A percentile compares a stretch with the other conserved stretches of the same genome.
Conservation (phyloP, 2,797 vertebrate species). For the Synanceia verrucosa region DNA sequence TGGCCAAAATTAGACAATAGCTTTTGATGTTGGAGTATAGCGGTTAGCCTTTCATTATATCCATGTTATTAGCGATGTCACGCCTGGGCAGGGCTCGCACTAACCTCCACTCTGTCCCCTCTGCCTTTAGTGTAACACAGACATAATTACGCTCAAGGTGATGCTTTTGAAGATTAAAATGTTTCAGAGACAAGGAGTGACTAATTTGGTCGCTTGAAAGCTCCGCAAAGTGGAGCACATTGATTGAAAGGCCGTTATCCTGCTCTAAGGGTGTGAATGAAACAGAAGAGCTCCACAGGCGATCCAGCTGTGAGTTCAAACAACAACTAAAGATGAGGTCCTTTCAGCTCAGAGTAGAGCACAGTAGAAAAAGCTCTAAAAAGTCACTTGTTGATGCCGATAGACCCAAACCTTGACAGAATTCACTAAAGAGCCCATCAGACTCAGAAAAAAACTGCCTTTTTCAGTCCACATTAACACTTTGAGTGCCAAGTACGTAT, state of each 20-base stretch:
- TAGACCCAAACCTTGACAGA: neutral
- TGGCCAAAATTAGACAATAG: constrained; percentile 75
- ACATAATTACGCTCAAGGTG: constrained; percentile 66
- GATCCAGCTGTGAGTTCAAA: constrained; percentile 45
- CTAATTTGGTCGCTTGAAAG: constrained; percentile 60
- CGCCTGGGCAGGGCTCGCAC: constrained; percentile 43
- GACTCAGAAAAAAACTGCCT: neutral
- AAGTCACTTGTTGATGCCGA: neutral
- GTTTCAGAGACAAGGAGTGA: constrained; percentile 58
- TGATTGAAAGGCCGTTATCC: constrained; percentile 62
- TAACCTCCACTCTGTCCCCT: constrained; percentile 41
- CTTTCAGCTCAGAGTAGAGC: constrained; percentile 12
- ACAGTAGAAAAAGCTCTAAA: neutral
- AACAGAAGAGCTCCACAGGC: constrained; percentile 28
- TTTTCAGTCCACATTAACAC: neutral
- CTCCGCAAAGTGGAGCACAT: constrained; percentile 44
- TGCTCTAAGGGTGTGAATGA: constrained; percentile 44
- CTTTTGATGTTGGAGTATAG: constrained; percentile 70
- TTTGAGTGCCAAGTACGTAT: too few relatives aligned
- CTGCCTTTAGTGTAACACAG: constrained; percentile 41
- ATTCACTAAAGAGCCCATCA: neutral
- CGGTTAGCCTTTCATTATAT: constrained; percentile 61
- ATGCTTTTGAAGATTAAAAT: constrained; percentile 69
- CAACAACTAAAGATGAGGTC: constrained; percentile 25
- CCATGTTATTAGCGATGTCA: constrained; percentile 66